Evolutionary conservation across 2,113 vertebrate genomes (phyloP).

Genomic region (Hippocampus guttulatus): DNA sequence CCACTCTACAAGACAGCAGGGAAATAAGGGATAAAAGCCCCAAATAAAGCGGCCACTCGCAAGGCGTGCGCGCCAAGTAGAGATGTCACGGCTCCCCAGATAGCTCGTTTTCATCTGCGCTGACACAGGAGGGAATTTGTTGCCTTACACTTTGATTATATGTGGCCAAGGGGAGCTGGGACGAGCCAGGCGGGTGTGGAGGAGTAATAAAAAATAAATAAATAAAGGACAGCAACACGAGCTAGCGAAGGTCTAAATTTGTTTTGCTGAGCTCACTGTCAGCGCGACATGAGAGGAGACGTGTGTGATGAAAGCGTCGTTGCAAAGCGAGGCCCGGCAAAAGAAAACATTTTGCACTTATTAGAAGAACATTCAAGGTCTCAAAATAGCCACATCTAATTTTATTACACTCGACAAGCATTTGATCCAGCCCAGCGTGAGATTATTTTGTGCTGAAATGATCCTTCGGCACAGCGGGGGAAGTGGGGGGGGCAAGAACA

Average conservation of each 20-base stretch:
- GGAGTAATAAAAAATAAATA: not conserved
- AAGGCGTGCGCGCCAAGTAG: not conserved
- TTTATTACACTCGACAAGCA: slow-evolving; percentile 10
- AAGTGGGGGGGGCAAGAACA: not conserved
- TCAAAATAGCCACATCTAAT: slow-evolving; percentile 17
- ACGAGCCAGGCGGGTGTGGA: slow-evolving; percentile 16
- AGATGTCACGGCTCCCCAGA: slow-evolving; percentile 24
- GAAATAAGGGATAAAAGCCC: slow-evolving; percentile 14
- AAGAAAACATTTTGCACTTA: not conserved
- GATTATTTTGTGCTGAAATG: slow-evolving; percentile 16
- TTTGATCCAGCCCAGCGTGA: slow-evolving; percentile 7
- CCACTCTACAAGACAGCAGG: not conserved
- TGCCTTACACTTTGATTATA: slow-evolving; percentile 17
- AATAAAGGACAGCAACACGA: slow-evolving; percentile 11
- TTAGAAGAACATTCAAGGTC: slow-evolving; percentile 12
- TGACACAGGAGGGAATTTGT: slow-evolving; percentile 30
- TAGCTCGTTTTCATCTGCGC: slow-evolving; percentile 29
- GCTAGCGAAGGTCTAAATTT: slow-evolving; percentile 11
- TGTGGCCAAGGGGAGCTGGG: slow-evolving; percentile 14
- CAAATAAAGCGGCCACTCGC: slow-evolving; percentile 4
- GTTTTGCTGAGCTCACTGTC: slow-evolving; percentile 11
- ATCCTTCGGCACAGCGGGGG: slow-evolving; percentile 2
- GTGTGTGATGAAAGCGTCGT: not conserved
- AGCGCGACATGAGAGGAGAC: slow-evolving; percentile 4
- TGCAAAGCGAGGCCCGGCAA: not conserved